phyloP scores from a whole-genome alignment of 2,888 invertebrate species.

The Drosophila tripunctata region DNA sequence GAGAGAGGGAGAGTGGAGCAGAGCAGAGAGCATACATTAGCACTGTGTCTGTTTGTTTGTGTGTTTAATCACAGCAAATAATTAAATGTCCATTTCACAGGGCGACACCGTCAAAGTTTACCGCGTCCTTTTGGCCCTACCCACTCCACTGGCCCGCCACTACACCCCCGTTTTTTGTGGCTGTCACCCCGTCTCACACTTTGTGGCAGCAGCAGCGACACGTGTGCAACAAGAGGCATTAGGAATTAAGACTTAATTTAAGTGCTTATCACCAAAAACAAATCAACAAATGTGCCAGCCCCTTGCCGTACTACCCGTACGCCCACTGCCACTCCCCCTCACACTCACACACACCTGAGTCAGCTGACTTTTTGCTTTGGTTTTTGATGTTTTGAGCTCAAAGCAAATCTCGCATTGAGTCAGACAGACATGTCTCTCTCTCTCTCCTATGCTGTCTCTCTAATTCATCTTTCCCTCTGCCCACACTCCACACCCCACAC shows the following conservation, averaged over 20 bases:
- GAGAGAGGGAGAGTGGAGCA: not conserved
- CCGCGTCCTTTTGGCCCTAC: not conserved
- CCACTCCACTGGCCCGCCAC: not conserved
- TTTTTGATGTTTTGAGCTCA: constrained; percentile 1
- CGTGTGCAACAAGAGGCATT: constrained; percentile 82
- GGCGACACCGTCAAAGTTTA: constrained; percentile 32
- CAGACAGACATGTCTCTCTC: constrained; percentile 5
- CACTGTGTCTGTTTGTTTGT: constrained; percentile 18
- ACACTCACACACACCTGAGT: constrained; percentile 11
- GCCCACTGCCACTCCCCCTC: not conserved
- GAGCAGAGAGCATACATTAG: not conserved
- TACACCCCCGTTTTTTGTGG: not conserved
- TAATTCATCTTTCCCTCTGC: not conserved
- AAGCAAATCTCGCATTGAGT: constrained; percentile 1
- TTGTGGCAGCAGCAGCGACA: constrained; percentile 59
- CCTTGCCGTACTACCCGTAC: not conserved
- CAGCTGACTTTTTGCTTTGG: constrained; percentile 7
- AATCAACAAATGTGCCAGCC: constrained; percentile 66
- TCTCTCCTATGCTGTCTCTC: too few relatives aligned
- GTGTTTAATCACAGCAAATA: constrained; percentile 81
- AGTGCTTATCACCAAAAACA: constrained; percentile 82
- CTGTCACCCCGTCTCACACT: constrained; percentile 12
- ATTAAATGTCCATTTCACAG: constrained; percentile 82
- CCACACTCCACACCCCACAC: not conserved
- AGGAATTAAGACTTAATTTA: constrained; percentile 83